Base-by-base conservation (phyloP, 2,888 invertebrate genomes). In the Agrotis ipsilon region DNA sequence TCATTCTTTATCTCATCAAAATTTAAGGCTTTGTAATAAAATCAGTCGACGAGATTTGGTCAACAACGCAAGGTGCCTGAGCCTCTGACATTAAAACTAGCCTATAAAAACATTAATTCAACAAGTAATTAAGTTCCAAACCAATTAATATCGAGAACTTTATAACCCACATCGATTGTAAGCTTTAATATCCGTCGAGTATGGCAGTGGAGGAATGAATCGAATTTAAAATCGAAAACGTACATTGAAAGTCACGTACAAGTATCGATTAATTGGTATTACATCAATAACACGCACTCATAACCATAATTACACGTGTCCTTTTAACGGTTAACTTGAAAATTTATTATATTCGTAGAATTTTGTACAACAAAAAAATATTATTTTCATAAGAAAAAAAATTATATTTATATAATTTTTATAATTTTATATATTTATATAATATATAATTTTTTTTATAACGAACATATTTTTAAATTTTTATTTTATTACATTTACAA, bases 71-170 rank as follows among this genome's bases (percentile, higher is more conserved):
- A 27, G 11, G 27, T 39, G 24, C 13, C 54, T 48, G 54, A 69
- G 60, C 32, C 57, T 60, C 65, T 49, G 39, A 80, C 70, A 82
- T 75, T 58, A 68, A 76, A 72, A 72, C 78, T 61, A 49, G 64
- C 62, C 57, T 60, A 69, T 70, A 78, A 82, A 75, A 83, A 77
- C 76, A 79, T 78, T 80, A 79, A 83, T 83, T 72, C 81, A 81
- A 85, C 82, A 83, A 86, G 82, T 85, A 83, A 85, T 86, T 83
- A 85, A 81, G 65, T 83, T 75, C 73, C 67, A 83, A 85, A 84
- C 69, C 86, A 84, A 84, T 86, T 85, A 85, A 86, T 84, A 79
- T 85, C 71, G 76, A 80, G 66, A 82, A 76, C 74, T 86, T 86
- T 86, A 87, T 80, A 76, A 84, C 82, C 77, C 74, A 80, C 73